Evolutionary conservation across 2,797 vertebrate species (phyloP), one percentile per base, ranked within the genome.

Genomic region (Stomatorhinus walkeri): DNA sequence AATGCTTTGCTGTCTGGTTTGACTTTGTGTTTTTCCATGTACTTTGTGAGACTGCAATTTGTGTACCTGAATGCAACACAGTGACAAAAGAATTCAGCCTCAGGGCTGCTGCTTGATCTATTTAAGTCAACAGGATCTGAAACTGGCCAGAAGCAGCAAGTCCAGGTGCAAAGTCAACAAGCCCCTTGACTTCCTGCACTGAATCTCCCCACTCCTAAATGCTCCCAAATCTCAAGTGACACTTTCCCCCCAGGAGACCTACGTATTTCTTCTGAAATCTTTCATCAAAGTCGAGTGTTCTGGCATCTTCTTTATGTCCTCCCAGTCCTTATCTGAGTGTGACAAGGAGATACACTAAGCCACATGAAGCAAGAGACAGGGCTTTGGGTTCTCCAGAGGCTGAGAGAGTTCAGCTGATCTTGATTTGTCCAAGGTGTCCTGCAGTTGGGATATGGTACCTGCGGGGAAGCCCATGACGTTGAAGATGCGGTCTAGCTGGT

Each of bases 1-100:
- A 99, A 99, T 94, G 98, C 98, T 97, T 99, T 99, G 95, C 98
- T 99, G 94, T 99, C 98, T 91, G 98, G 98, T 95, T 99, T 99
- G 92, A 99, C 98, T 98, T 99, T 99, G 95, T 99, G 98, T 95
- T 99, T 99, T 93, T 99, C 98, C 98, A 99, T 99, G 92, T 99
- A 99, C 94, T 99, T 99, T 95, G 99, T 99, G 96, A 99, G 98
- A 97, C 98, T 99, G 98, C 98, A 99, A 95, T 99, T 99, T 96
- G 98, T 99, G 95, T 99, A 99, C 93, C 98, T 99, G 94, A 68
- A 92, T 93, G 1, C 54, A 84, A 48, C 79, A 84, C 19, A 22
- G 7, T 1, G 24, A 12, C 81, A 84, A 28, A 48, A 51, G n/a
- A 49, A 84, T 24, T 84, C 43, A 84, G 22, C 48, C 1, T 22